Evolutionary conservation across 2,797 vertebrate genomes (phyloP).

Genomic region (Notolepis coatsorum): DNA sequence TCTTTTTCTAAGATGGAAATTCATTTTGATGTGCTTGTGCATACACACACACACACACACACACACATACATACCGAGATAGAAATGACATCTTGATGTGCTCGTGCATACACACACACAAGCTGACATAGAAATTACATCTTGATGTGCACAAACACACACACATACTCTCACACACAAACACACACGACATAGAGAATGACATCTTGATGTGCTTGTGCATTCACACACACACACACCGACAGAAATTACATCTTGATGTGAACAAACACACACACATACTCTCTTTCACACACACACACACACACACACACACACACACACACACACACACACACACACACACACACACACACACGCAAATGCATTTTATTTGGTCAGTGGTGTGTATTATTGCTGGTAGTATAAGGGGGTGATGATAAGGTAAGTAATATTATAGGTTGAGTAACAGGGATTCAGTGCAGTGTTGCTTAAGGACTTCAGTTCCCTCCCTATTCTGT

Average conservation of each 20-base stretch:
- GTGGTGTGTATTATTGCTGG: not conserved
- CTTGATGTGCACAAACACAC: conserved; percentile 18
- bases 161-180: not conserved
- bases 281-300: not conserved
- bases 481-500: conserved; percentile 47
- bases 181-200: no score
- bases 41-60: not conserved
- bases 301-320: not conserved
- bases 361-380: not conserved
- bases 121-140: not conserved
- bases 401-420: conserved; percentile 5
- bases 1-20: no score
- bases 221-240: not conserved
- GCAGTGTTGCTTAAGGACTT: conserved; percentile 36
- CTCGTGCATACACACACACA: not conserved
- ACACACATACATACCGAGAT: not conserved
- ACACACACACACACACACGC: not conserved
- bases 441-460: conserved; percentile 18
- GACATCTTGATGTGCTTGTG: conserved; percentile 2
- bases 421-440: conserved; percentile 22
- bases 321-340: conserved; percentile 1
- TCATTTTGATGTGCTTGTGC: conserved; percentile 4
- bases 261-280: not conserved
- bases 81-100: no score
- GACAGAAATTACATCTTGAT: no score